These are phyloP conservation scores for Sardinella longiceps DNA, from an alignment of 2,797 vertebrate genomes.

Conservation along the genomic window DNA sequence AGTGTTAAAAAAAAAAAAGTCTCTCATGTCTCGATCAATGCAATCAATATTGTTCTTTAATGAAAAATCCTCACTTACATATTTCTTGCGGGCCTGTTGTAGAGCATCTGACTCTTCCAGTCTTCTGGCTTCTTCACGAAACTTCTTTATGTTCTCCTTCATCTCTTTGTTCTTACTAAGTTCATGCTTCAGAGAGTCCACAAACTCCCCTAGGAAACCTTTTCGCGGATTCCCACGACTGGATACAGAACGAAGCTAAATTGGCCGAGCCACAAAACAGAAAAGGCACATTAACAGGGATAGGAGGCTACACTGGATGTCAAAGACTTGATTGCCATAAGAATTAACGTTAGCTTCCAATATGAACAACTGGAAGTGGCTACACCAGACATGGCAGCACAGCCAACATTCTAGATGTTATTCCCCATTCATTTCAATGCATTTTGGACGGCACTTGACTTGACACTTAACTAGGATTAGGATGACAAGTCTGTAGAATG, in stretches of 20 bases:
- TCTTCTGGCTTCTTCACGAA: slow-evolving; percentile 86
- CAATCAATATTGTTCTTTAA: not conserved
- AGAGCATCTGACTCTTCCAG: slow-evolving; percentile 90
- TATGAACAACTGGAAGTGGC: no score
- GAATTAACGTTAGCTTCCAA: no score
- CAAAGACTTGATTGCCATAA: no score
- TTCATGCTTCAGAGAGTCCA: slow-evolving; percentile 90
- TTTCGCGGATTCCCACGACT: slow-evolving; percentile 71
- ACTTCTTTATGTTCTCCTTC: slow-evolving; percentile 91
- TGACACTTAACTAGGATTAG: no score
- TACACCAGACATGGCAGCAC: no score
- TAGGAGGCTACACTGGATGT: no score
- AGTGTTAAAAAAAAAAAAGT: no score
- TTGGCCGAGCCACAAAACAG: not conserved
- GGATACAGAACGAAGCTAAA: slow-evolving; percentile 70
- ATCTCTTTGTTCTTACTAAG: slow-evolving; percentile 90
- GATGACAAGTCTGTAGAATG: not conserved
- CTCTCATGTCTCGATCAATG: not conserved
- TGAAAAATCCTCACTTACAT: slow-evolving; percentile 70
- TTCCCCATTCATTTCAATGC: no score
- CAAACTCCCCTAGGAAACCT: slow-evolving; percentile 87
- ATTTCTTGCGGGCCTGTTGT: slow-evolving; percentile 89
- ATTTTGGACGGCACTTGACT: no score
- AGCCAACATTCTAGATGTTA: no score
- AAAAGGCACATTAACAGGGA: no score